Evolutionary conservation across 2,888 invertebrate genomes (phyloP), one percentile per base, ranked within the genome.

Genomic region (Itoplectis maculator): DNA sequence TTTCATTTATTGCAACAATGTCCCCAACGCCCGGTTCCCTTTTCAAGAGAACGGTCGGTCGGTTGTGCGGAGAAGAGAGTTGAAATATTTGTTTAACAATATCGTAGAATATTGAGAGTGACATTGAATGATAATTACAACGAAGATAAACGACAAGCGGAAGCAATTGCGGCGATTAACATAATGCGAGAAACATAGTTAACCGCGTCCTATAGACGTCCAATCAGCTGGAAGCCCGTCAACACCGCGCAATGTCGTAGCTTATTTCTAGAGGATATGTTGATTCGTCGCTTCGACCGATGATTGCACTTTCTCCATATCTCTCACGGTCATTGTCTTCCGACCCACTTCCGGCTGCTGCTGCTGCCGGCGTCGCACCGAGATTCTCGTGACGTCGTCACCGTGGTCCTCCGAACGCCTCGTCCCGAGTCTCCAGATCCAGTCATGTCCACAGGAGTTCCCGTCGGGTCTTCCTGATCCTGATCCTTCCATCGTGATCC

Each of bases 241-340:
- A 45, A 72, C 59, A 72, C 59, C 72, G 72, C 72, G 42, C 40
- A n/a, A 29, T 29, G 37, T 66, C 63, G 59, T 68, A 65, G 72
- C 73, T 80, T 77, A 85, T 84, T 85, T 73, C 86, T 89, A 90
- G 85, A 79, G 86, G 89, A 91, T 91, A 91, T 91, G 89, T 90
- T 76, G 88, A 91, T 91, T 90, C 88, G 86, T 88, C 74, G 79
- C 76, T 84, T 85, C 54, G 56, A 79, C 47, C 75, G 42, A 66
- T 66, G 74, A 51, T 69, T 74, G 51, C 76, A 72, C 76, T 66
- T 51, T 66, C 51, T 59, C 69, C 61, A 18, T 47, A 82, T 82
- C 65, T 73, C 73, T 51, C 59, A 45, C 72, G 65, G 23, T 75
- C 73, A 37, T 59, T 61, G 11, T 68, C 23, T 72, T 40, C 61